These are phyloP conservation scores for Anadara kagoshimensis DNA, from an alignment of 1,140 invertebrate genomes.

Conservation along the genomic window DNA sequence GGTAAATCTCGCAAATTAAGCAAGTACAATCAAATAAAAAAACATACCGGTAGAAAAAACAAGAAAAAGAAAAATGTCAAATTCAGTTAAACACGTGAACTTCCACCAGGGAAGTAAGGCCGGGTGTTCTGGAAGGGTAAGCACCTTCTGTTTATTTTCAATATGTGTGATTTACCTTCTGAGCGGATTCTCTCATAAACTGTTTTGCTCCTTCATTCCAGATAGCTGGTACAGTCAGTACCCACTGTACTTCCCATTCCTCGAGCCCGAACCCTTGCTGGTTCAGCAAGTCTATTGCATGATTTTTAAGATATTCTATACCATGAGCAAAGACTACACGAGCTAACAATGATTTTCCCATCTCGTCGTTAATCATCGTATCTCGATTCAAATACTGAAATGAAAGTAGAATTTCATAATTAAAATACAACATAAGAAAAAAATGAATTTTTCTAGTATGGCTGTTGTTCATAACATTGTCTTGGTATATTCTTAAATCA, in stretches of 20 bases:
- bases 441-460: no score
- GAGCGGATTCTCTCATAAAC: constrained; percentile 47
- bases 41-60: no score
- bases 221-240: constrained; percentile 48
- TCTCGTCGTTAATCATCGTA: constrained; percentile 25
- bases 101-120: no score
- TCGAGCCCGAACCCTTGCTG: constrained; percentile 9
- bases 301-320: constrained; percentile 25
- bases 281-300: constrained; percentile 16
- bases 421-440: no score
- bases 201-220: constrained; percentile 47
- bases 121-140: no score
- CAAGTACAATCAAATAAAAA: no score
- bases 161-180: constrained; percentile 23
- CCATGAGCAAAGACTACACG: constrained; percentile 35
- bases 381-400: constrained; percentile 29
- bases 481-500: no score
- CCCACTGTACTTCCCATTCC: constrained; percentile 41
- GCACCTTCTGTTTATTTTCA: no score
- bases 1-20: no score
- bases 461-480: no score
- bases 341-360: constrained; percentile 26
- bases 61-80: no score
- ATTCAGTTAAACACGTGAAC: no score
- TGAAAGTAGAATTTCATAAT: not conserved